These are phyloP conservation scores for Callospermophilus lateralis DNA, from an alignment of 2,113 vertebrate species.

Conservation along the genomic window DNA sequence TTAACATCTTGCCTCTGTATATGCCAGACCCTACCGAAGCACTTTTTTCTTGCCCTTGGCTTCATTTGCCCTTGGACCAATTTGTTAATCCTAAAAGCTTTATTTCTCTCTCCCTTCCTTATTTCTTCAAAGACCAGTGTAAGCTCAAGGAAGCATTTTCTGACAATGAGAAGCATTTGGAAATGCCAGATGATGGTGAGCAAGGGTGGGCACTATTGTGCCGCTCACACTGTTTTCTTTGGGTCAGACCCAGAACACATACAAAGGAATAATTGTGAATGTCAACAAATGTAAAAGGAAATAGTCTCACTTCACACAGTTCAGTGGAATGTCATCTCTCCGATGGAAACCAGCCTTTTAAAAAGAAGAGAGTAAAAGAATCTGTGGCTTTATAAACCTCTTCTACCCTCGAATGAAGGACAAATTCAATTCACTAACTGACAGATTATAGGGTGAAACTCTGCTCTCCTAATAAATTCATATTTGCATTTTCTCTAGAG, in stretches of 20 bases:
- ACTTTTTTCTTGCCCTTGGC: neutral
- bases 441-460: neutral
- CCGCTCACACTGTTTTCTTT: neutral
- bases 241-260: neutral
- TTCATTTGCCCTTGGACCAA: neutral
- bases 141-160: neutral
- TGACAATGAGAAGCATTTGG: neutral
- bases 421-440: neutral
- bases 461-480: conserved; percentile 1
- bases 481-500: conserved; percentile 43
- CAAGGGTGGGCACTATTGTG: rapidly evolving
- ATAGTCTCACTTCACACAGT: neutral
- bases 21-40: neutral
- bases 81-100: conserved; percentile 6
- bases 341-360: neutral
- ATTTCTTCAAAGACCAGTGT: conserved; percentile 30
- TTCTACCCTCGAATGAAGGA: neutral
- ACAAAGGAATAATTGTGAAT: neutral
- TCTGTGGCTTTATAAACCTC: neutral
- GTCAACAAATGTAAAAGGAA: neutral
- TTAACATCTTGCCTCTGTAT: neutral
- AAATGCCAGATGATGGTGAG: neutral
- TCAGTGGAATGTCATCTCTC: neutral
- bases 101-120: neutral
- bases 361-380: neutral